Evolutionary conservation across 2,113 vertebrate species (phyloP).

Genomic region (Chaenocephalus aceratus): DNA sequence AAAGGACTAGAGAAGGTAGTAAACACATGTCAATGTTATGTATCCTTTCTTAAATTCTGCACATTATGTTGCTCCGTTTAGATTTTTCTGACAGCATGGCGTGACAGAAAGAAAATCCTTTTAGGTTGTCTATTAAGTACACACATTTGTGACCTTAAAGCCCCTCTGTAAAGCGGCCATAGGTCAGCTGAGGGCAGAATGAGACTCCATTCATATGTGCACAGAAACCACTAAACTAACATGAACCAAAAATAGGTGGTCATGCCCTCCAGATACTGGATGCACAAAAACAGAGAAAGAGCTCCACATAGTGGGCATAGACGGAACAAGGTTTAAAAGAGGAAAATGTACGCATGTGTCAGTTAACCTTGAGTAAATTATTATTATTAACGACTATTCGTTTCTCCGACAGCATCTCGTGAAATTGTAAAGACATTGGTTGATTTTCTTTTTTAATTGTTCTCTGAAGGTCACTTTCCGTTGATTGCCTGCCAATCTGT

Average conservation of each 20-base stretch:
- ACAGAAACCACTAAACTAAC: constrained; percentile 35
- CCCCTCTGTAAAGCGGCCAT: background rate
- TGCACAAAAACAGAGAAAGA: constrained; percentile 19
- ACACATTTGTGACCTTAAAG: constrained; percentile 26
- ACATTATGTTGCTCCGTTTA: constrained; percentile 18
- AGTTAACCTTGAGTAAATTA: background rate
- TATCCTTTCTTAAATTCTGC: background rate
- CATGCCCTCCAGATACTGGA: background rate
- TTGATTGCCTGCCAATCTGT: background rate
- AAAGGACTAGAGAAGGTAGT: background rate
- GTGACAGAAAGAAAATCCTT: constrained; percentile 32
- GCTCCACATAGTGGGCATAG: constrained; percentile 68
- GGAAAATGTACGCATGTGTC: background rate
- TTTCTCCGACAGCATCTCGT: background rate
- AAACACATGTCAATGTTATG: constrained; percentile 7
- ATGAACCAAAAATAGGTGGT: constrained; percentile 11
- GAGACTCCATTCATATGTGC: constrained; percentile 35
- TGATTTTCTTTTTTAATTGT: background rate
- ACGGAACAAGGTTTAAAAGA: no score
- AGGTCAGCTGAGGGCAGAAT: constrained; percentile 28
- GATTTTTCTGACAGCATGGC: constrained; percentile 16
- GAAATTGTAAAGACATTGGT: background rate
- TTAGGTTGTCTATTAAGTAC: constrained; percentile 8
- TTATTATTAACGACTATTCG: no score
- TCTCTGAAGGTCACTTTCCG: background rate